Evolutionary conservation across 2,113 vertebrate genomes (phyloP).

Genomic region (Hylia prasina): DNA sequence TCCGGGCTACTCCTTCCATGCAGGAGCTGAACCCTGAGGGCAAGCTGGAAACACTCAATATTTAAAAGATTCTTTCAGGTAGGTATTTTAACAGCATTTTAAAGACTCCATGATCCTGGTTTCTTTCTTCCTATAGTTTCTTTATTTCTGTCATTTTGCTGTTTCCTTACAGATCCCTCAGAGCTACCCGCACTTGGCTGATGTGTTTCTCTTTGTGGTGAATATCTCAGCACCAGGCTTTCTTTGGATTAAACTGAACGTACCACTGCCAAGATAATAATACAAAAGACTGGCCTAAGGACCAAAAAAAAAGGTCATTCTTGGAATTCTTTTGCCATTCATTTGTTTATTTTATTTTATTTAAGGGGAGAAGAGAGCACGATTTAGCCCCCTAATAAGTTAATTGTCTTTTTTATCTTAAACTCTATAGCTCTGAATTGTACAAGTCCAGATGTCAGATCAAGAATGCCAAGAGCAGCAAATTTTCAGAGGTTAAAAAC

Average conservation of each 20-base stretch:
- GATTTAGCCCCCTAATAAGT: background rate
- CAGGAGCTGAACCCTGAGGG: background rate
- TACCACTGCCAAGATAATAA: background rate
- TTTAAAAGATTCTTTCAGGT: conserved; percentile 5
- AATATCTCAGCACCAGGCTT: background rate
- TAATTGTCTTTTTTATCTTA: background rate
- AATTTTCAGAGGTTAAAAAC: background rate
- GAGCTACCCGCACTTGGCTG: background rate
- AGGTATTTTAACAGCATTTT: background rate
- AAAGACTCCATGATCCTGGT: background rate
- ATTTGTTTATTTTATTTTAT: conserved; percentile 12
- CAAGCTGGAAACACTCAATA: background rate
- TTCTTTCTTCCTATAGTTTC: background rate
- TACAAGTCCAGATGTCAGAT: background rate
- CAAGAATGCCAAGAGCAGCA: background rate
- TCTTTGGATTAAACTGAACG: background rate
- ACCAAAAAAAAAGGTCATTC: background rate
- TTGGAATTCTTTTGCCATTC: conserved; percentile 10
- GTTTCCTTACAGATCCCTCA: background rate
- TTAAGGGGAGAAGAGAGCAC: background rate
- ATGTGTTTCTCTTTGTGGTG: background rate
- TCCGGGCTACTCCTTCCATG: background rate
- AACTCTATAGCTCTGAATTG: background rate
- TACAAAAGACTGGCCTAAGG: background rate
- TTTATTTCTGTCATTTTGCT: background rate